phyloP scores from a whole-genome alignment of 2,113 vertebrate genomes.

The Telmatochromis bifrenatus region DNA sequence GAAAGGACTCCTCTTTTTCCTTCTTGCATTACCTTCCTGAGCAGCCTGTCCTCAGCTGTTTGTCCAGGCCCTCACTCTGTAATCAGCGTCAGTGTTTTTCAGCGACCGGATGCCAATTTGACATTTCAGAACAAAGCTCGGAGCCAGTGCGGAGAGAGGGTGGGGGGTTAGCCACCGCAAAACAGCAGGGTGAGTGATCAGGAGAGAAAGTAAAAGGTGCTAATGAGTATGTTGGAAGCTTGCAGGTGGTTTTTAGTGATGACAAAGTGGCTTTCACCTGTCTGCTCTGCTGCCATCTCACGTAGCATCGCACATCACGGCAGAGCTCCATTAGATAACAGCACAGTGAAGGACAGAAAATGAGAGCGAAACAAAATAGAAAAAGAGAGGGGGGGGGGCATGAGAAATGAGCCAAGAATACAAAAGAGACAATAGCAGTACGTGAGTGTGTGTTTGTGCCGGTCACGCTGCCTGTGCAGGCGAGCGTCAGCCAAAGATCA shows the following conservation, averaged over 20 bases:
- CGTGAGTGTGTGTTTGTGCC: background rate
- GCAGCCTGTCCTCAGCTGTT: constrained; percentile 2
- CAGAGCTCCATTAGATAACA: constrained; percentile 33
- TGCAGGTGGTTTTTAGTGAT: constrained; percentile 44
- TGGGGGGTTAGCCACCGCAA: background rate
- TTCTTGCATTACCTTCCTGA: background rate
- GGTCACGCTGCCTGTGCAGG: background rate
- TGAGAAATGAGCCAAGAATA: constrained; percentile 26
- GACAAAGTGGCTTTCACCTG: constrained; percentile 54
- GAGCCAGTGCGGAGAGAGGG: background rate
- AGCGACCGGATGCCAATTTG: background rate
- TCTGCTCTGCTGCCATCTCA: constrained; percentile 52
- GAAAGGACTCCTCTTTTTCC: background rate
- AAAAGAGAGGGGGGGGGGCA: background rate
- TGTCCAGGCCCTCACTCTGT: constrained; percentile 11
- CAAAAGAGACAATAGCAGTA: background rate
- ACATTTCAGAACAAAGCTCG: constrained; percentile 52
- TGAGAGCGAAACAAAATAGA: constrained; percentile 7
- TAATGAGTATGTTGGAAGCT: constrained; percentile 56
- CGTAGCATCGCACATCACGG: constrained; percentile 15
- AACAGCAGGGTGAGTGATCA: constrained; percentile 9
- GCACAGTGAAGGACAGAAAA: background rate
- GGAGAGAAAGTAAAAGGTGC: constrained; percentile 28
- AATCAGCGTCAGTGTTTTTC: constrained; percentile 38
- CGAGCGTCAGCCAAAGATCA: background rate